These are phyloP conservation scores for Zaprionus camerounensis DNA, from an alignment of 1,140 invertebrate species.

Conservation along the genomic window DNA sequence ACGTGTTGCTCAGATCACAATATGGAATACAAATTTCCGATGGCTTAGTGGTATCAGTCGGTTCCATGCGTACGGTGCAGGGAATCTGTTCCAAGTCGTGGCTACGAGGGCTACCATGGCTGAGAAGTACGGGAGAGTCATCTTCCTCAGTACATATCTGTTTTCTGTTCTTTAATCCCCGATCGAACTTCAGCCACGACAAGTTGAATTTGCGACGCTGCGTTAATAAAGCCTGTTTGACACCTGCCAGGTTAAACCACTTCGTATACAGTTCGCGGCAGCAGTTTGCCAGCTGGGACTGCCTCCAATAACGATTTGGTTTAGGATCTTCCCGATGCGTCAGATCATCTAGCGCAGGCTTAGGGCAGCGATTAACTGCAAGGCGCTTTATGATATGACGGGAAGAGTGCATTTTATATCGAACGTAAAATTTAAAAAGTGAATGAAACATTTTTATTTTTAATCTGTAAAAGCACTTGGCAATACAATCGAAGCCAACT, in stretches of 20 bases:
- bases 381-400: conserved; percentile 33
- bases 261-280: conserved; percentile 19
- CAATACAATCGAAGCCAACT: conserved; percentile 57
- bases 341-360: background rate
- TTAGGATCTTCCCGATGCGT: background rate
- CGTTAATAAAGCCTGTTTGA: conserved; percentile 4
- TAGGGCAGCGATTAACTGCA: conserved; percentile 11
- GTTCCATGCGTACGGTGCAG: background rate
- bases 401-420: conserved; percentile 17
- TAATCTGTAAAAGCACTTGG: background rate
- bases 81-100: background rate
- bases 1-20: background rate
- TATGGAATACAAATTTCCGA: background rate
- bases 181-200: conserved; percentile 29
- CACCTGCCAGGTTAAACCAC: background rate
- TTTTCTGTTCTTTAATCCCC: background rate
- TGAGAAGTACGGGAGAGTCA: background rate
- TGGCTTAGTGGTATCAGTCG: background rate
- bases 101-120: background rate
- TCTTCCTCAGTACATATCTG: background rate
- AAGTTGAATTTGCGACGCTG: conserved; percentile 15
- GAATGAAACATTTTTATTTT: background rate
- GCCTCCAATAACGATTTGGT: background rate
- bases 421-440: conserved; percentile 10
- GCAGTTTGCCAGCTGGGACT: background rate